phyloP scores from a whole-genome alignment of 2,797 vertebrate genomes.

The Semaprochilodus insignis region DNA sequence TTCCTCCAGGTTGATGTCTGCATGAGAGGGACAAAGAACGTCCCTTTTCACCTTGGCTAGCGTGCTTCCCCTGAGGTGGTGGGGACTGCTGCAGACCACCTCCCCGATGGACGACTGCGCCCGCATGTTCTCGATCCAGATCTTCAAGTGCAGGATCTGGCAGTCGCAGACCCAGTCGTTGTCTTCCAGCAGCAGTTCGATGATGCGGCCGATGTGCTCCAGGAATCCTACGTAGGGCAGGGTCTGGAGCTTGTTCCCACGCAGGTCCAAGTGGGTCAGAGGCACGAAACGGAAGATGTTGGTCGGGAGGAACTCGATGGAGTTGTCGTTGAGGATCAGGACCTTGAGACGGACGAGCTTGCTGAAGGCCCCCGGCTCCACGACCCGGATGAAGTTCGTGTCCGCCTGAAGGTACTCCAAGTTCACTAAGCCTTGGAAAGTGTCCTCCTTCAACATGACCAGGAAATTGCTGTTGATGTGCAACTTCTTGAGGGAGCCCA shows the following conservation, averaged over 20 bases:
- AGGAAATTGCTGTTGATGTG: slow-evolving; percentile 99
- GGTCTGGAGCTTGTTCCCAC: slow-evolving; percentile 94
- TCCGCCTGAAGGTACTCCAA: slow-evolving; percentile 98
- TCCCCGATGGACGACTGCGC: slow-evolving; percentile 92
- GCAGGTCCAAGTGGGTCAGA: slow-evolving; percentile 95
- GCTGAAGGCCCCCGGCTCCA: slow-evolving; percentile 97
- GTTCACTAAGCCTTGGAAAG: slow-evolving; percentile 94
- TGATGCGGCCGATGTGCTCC: slow-evolving; percentile 96
- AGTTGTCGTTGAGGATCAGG: slow-evolving; percentile 97
- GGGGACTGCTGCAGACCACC: slow-evolving; percentile 88
- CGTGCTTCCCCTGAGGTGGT: slow-evolving; percentile 86
- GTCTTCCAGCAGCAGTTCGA: slow-evolving; percentile 95
- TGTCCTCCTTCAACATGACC: slow-evolving; percentile 94
- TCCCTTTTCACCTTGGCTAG: slow-evolving; percentile 91
- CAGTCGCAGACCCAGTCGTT: slow-evolving; percentile 96
- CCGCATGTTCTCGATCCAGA: slow-evolving; percentile 98
- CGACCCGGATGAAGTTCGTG: slow-evolving; percentile 95
- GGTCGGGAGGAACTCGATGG: slow-evolving; percentile 91
- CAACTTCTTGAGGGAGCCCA: slow-evolving; percentile 91
- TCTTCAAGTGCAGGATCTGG: slow-evolving; percentile 91
- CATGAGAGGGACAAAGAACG: slow-evolving; percentile 87
- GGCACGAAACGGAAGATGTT: slow-evolving; percentile 98
- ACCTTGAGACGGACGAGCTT: slow-evolving; percentile 97
- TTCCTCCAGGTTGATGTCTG: slow-evolving; percentile 89
- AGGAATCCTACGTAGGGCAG: slow-evolving; percentile 94